phyloP scores from a whole-genome alignment of 2,797 vertebrate species.

The Fringilla coelebs region DNA sequence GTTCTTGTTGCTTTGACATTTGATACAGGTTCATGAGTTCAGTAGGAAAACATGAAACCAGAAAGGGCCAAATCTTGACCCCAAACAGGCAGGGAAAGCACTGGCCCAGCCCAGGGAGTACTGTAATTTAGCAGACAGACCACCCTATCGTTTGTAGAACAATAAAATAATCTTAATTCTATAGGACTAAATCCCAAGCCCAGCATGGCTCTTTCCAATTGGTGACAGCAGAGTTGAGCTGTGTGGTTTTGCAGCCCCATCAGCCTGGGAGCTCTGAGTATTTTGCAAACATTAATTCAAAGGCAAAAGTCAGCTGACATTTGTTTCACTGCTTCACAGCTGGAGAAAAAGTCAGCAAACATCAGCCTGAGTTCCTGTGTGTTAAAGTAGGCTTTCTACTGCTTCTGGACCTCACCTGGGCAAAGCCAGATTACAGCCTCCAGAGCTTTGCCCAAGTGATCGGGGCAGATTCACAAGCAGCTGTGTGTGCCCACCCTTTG shows the following conservation, averaged over 20 bases:
- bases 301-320: background rate
- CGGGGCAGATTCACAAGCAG: fast-evolving
- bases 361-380: background rate
- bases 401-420: background rate
- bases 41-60: slow-evolving; percentile 54
- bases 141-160: slow-evolving; percentile 46
- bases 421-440: background rate
- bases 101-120: slow-evolving; percentile 12
- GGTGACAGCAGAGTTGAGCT: slow-evolving; percentile 23
- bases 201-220: slow-evolving; percentile 14
- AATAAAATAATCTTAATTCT: slow-evolving; percentile 49
- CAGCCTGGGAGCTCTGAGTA: background rate
- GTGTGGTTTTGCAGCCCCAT: background rate
- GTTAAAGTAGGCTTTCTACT: background rate
- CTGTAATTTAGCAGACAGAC: slow-evolving; percentile 44
- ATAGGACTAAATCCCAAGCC: background rate
- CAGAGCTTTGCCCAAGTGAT: background rate
- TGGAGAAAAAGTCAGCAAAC: background rate
- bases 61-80: slow-evolving; percentile 55
- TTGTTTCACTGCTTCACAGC: background rate
- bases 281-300: background rate
- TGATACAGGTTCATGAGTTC: slow-evolving; percentile 64
- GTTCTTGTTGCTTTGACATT: slow-evolving; percentile 37
- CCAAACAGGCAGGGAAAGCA: background rate
- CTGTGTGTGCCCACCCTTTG: background rate